These are phyloP conservation scores for Nesidiocoris tenuis DNA, from an alignment of 2,888 invertebrate species.

Conservation along the genomic window DNA sequence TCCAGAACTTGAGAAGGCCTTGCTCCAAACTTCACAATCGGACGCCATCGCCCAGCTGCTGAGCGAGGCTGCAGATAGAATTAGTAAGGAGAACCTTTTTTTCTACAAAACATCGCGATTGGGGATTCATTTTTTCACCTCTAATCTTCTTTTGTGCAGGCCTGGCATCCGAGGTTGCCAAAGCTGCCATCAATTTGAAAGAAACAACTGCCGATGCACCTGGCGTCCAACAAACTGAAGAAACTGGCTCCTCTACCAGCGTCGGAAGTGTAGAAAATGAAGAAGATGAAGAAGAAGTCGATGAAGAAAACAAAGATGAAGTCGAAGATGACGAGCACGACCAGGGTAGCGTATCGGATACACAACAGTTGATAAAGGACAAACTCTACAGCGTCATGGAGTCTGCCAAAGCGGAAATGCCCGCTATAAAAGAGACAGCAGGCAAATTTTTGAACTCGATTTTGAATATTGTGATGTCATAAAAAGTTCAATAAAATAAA, in stretches of 20 bases:
- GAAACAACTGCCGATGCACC: background rate
- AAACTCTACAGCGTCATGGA: background rate
- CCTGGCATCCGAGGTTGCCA: background rate
- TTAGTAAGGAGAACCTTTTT: no score
- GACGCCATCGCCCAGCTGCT: background rate
- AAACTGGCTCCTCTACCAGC: background rate
- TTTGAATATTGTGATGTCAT: no score
- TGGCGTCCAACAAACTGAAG: background rate
- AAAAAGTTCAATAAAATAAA: no score
- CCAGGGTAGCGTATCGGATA: background rate
- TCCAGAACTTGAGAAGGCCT: no score
- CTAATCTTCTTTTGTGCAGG: background rate
- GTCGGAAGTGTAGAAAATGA: background rate
- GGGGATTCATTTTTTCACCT: no score
- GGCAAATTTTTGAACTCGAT: no score
- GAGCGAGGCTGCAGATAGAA: background rate
- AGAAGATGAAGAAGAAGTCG: no score
- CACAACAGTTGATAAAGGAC: background rate
- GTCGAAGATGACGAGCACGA: background rate
- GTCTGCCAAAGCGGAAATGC: background rate
- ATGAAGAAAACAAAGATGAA: background rate
- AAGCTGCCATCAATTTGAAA: background rate
- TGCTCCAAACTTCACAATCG: no score
- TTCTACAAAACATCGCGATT: no score
- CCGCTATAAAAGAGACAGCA: no score